Evolutionary conservation across 2,113 vertebrate genomes (phyloP), one percentile per base, ranked within the genome.

Genomic region (Notarius lentiginosus): DNA sequence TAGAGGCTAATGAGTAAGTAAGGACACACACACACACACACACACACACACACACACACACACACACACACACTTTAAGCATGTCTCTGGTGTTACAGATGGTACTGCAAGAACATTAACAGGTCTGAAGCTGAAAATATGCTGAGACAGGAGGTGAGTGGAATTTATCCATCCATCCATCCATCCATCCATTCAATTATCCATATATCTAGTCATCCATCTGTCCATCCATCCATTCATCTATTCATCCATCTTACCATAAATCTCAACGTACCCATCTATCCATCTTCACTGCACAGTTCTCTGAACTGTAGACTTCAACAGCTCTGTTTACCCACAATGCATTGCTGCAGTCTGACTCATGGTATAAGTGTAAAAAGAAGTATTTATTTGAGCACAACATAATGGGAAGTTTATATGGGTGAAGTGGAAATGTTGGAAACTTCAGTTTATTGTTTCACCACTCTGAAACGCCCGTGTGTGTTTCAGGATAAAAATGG

Each of bases 41-140:
- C 20, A 84, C 51, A 24, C 61, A 49, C 1, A 55, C 51, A 56
- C 7, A 18, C 17, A 20, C 17, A 18, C 70, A 72, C 34, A 49
- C 72, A 49, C 82, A 83, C 82, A n/a, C 0, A 53, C 4, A 61
- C 1, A 53, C 60, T 51, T 7, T 82, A 15, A 27, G 27, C 55
- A 10, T 72, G 75, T 14, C 0, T 61, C 11, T 82, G 22, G n/a
- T 73, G 20, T 70, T 68, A 61, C 65, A 98, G 97, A 89, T 98
- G 97, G 97, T 98, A 96, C 91, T 96, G 96, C 82, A 96, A 95
- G 94, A 96, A 95, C 91, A 93, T 97, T 83, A 97, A 94, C 51
- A 95, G 97, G 92, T 95, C 94, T 56, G 96, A 97, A 86, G 96
- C 97, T 34, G 97, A 98, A 87, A 91, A 91, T 85, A 94, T 98